Evolutionary conservation across 2,797 vertebrate species (phyloP).

Genomic region (Acanthurus lineatus): DNA sequence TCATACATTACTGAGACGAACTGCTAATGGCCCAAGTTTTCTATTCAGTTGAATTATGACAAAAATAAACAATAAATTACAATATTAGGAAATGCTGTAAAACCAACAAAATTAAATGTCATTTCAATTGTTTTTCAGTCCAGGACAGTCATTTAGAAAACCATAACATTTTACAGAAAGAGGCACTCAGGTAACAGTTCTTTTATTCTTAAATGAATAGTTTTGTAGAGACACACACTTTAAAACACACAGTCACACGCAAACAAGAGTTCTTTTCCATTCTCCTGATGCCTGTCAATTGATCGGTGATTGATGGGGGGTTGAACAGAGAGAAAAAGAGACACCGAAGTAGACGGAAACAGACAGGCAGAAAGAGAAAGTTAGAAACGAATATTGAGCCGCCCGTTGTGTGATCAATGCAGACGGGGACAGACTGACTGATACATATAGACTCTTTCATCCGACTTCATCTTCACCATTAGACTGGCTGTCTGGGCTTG

Average conservation of each 20-base stretch:
- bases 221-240: not conserved
- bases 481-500: constrained; percentile 38
- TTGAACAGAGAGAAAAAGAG: constrained; percentile 39
- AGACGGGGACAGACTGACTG: constrained; percentile 64
- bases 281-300: constrained; percentile 44
- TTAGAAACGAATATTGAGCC: constrained; percentile 53
- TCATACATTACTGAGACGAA: not conserved
- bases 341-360: constrained; percentile 39
- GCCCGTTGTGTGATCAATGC: constrained; percentile 66
- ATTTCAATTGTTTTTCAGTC: constrained; percentile 11
- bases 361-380: constrained; percentile 55
- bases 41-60: not conserved
- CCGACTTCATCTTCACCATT: constrained; percentile 68
- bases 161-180: constrained; percentile 1
- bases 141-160: not conserved
- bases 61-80: not conserved
- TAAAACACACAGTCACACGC: not conserved
- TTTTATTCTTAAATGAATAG: not conserved
- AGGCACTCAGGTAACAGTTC: not conserved
- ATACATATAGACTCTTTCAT: constrained; percentile 70
- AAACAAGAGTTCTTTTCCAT: constrained; percentile 22
- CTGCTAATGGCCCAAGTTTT: not conserved
- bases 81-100: not conserved
- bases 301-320: constrained; percentile 53
- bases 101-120: constrained; percentile 14